Evolutionary conservation across 2,113 vertebrate genomes (phyloP).

Genomic region (Dinomys branickii): DNA sequence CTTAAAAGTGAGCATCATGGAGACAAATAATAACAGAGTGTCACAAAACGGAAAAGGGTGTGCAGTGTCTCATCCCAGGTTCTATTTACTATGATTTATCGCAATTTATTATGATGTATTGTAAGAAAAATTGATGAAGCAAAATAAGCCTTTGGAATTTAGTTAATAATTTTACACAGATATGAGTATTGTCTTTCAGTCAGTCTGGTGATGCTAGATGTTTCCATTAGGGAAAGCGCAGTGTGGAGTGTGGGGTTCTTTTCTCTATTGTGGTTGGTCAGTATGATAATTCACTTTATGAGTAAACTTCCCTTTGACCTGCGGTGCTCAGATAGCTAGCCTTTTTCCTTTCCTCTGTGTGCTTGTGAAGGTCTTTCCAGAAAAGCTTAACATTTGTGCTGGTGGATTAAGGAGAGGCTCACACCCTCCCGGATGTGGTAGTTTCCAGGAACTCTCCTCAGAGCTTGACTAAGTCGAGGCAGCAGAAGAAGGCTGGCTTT

Average conservation of each 20-base stretch:
- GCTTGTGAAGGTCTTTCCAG: neutral
- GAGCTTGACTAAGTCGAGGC: neutral
- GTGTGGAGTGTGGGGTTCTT: neutral
- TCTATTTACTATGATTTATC: neutral
- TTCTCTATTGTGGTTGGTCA: neutral
- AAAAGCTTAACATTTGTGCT: neutral
- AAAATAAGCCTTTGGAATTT: neutral
- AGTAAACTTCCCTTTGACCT: neutral
- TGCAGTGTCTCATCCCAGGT: neutral
- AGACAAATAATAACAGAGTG: neutral
- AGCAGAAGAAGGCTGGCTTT: neutral
- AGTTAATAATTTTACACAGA: neutral
- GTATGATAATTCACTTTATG: neutral
- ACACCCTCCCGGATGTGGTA: accelerated
- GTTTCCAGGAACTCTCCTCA: neutral
- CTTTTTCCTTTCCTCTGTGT: neutral
- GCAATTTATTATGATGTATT: neutral
- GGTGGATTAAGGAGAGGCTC: neutral
- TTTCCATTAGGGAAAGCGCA: neutral
- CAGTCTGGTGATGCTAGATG: neutral
- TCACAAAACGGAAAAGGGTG: neutral
- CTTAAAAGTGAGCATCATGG: neutral
- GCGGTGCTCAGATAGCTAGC: neutral
- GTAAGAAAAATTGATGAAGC: neutral
- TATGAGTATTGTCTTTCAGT: neutral